Evolutionary conservation across 2,113 vertebrate genomes (phyloP), one percentile per base, ranked within the genome.

Genomic region (Gavialis gangeticus): DNA sequence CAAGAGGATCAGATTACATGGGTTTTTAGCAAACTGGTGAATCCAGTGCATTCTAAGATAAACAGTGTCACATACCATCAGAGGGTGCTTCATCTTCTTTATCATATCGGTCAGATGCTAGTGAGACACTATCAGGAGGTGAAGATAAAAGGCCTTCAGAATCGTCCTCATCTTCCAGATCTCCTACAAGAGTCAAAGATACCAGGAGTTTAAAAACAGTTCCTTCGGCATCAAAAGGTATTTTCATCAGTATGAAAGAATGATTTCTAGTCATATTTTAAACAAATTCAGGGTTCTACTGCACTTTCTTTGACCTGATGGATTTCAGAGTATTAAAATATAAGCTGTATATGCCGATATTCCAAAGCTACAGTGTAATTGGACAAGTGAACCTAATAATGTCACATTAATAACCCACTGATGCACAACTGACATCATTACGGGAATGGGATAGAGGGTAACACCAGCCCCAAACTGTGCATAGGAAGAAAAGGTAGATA

Each of bases 21-120:
- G 82, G 79, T 90, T 89, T 89, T 73, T 63, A 85, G 22, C 69
- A 91, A 95, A 94, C 82, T 54, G 82, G 80, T 67, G 92, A 95
- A 84, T 85, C 82, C 63, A 84, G 88, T 63, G 62, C 2, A 56
- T 64, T 89, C n/a, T 75, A 85, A 66, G 81, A 82, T 86, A 94
- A 97, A 97, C 75, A 94, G 55, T 64, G 81, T n/a, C 94, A 98
- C 98, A 71, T 98, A 99, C 99, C 99, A 91, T 99, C 99, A 75
- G 96, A 97, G 12, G 94, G 92, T 2, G 85, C 82, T 56, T 99
- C 99, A 5, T 99, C 99, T 22, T 99, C 99, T 93, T 98, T 99
- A 97, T 99, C 99, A 0, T 83, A 98, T 56, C 98, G 98, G 87
- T 99, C 99, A 2, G 99, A 99, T 56, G 98, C 98, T 96, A 99